Evolutionary conservation across 2,113 vertebrate species (phyloP).

Genomic region (human): GRCh38 chr5:93326001-93326500

Average conservation of each 20-base stretch:
- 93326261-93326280: neutral
- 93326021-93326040: constrained; percentile 33
- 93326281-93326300: constrained; percentile 16
- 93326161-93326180: neutral
- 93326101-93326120: neutral
- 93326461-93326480: neutral
- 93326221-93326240: constrained; percentile 40
- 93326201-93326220: constrained; percentile 38
- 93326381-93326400: constrained; percentile 22
- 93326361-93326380: neutral
- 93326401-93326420: constrained; percentile 40
- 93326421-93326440: neutral
- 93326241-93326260: constrained; percentile 44
- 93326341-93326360: constrained; percentile 14
- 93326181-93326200: neutral
- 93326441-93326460: neutral
- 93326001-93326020: constrained; percentile 45
- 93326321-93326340: neutral
- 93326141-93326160: neutral
- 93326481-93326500: neutral
- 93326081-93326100: neutral
- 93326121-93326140: neutral
- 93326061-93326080: neutral
- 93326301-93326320: neutral
- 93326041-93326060: constrained; percentile 36